Conservation (phyloP, 2,888 invertebrate genomes). For the Trichopoda pennipes region DNA sequence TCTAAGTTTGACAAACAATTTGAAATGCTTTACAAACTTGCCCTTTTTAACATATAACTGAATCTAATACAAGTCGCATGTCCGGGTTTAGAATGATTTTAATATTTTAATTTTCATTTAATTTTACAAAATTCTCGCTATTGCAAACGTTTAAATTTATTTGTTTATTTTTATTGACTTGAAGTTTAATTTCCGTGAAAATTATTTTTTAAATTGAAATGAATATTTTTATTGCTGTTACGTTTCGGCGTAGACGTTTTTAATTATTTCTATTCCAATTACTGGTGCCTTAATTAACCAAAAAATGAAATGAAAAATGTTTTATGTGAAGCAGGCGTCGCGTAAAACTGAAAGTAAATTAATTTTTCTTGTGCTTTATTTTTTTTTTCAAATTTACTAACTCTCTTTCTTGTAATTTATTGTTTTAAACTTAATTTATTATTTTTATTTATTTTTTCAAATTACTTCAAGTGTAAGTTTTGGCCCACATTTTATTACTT, state of each 20-base stretch:
- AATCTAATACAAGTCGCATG: too few relatives aligned
- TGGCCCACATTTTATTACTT: conserved; percentile 34
- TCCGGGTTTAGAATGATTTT: too few relatives aligned
- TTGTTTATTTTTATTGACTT: too few relatives aligned
- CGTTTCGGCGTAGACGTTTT: neutral
- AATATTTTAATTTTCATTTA: too few relatives aligned
- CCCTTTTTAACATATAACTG: too few relatives aligned
- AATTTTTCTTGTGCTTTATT: conserved; percentile 2
- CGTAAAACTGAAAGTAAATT: conserved; percentile 16
- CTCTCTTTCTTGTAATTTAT: conserved; percentile 12
- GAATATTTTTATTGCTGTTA: conserved; percentile 1
- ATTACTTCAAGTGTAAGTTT: conserved; percentile 36
- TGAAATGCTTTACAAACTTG: too few relatives aligned
- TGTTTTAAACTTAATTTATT: conserved; percentile 38
- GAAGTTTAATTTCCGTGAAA: too few relatives aligned
- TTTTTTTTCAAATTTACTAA: conserved; percentile 26
- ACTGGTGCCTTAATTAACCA: conserved; percentile 4
- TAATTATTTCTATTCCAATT: conserved; percentile 10
- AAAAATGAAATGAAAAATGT: too few relatives aligned
- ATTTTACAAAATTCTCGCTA: too few relatives aligned
- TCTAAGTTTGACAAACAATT: too few relatives aligned
- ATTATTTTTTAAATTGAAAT: neutral
- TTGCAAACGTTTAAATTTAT: too few relatives aligned
- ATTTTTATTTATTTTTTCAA: conserved; percentile 10
- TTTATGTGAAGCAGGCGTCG: conserved; percentile 9